Conservation (phyloP, 2,888 invertebrate genomes). For the Pollenia angustigena region DNA sequence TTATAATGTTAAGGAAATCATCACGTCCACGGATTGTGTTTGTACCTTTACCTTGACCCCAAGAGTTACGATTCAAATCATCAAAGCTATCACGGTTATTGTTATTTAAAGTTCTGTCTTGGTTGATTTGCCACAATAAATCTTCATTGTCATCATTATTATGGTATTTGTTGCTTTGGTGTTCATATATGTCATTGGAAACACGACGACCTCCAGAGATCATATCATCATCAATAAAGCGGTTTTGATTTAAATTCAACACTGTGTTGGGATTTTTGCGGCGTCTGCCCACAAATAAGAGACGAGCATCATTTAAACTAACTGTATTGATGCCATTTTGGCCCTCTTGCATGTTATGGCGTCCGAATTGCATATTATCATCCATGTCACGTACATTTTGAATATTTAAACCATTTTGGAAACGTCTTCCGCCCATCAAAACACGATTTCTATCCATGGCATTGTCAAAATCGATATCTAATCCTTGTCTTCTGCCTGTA, state of each 20-base stretch:
- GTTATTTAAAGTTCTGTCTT: background rate
- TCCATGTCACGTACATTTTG: conserved; percentile 10
- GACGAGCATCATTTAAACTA: conserved; percentile 50
- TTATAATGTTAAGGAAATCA: conserved; percentile 31
- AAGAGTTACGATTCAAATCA: background rate
- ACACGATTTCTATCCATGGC: background rate
- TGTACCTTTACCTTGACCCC: background rate
- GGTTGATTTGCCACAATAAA: background rate
- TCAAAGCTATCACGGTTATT: background rate
- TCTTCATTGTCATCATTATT: conserved; percentile 35
- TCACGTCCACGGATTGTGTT: background rate
- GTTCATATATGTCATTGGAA: conserved; percentile 10
- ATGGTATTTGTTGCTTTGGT: conserved; percentile 1
- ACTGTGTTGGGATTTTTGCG: conserved; percentile 38
- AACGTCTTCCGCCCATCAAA: background rate
- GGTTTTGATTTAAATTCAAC: background rate
- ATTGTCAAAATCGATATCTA: background rate
- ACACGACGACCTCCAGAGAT: conserved; percentile 55
- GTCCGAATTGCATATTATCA: background rate
- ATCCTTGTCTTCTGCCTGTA: background rate
- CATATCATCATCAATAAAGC: conserved; percentile 38
- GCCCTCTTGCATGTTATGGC: background rate
- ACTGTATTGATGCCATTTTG: conserved; percentile 39
- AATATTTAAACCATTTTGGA: conserved; percentile 1
- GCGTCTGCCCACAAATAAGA: conserved; percentile 53